phyloP scores from a whole-genome alignment of 23 tunicate genomes.

The Clavelina lepadiformis region DNA sequence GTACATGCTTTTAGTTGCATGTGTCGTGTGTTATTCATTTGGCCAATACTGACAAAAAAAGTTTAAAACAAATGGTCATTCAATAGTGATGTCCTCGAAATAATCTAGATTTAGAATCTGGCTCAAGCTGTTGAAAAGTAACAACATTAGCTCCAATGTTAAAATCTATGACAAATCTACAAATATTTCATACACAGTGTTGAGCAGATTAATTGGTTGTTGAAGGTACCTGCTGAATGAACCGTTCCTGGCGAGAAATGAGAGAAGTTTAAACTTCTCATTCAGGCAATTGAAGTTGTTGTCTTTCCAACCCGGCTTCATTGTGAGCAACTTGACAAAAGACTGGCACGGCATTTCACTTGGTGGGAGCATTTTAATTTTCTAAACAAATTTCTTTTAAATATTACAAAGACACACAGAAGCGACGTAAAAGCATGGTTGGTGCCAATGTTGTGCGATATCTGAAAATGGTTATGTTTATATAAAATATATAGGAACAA shows the following conservation, averaged over 20 bases:
- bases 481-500: too few relatives aligned
- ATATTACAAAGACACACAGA: too few relatives aligned
- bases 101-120: too few relatives aligned
- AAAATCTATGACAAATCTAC: background rate
- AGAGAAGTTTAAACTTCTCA: conserved; percentile 69
- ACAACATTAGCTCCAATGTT: background rate
- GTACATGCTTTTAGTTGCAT: too few relatives aligned
- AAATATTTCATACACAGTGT: background rate
- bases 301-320: conserved; percentile 93
- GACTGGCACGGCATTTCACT: conserved; percentile 72
- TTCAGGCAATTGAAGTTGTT: conserved; percentile 83
- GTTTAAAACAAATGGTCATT: too few relatives aligned
- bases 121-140: background rate
- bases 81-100: too few relatives aligned
- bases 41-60: too few relatives aligned
- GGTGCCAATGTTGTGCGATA: too few relatives aligned
- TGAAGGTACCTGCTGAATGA: conserved; percentile 49
- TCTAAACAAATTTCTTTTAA: too few relatives aligned
- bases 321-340: conserved; percentile 50
- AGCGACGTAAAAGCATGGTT: too few relatives aligned
- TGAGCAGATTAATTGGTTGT: background rate
- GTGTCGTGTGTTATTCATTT: too few relatives aligned
- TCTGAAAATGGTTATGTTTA: too few relatives aligned
- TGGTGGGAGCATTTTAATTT: conserved; percentile 39
- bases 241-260: conserved; percentile 47